Evolutionary conservation across 2,888 invertebrate genomes (phyloP).

Genomic region (Pseudococcus viburni): DNA sequence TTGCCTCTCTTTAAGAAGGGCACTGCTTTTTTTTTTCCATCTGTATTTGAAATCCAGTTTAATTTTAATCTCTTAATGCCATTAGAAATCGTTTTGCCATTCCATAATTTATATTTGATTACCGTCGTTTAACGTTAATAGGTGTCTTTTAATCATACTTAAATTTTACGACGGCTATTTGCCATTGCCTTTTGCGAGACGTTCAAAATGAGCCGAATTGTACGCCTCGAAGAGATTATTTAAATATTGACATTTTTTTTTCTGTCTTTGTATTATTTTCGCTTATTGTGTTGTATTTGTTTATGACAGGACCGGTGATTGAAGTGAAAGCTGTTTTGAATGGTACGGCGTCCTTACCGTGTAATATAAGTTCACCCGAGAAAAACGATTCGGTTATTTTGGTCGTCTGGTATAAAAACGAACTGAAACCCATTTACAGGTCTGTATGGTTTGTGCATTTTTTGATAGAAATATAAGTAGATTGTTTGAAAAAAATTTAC

Average conservation of each 20-base stretch:
- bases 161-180: slow-evolving; percentile 39
- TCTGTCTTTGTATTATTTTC: background rate
- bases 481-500: too few species aligned
- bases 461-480: too few species aligned
- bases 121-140: slow-evolving; percentile 45
- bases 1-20: background rate
- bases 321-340: slow-evolving; percentile 66
- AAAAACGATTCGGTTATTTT: slow-evolving; percentile 65
- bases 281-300: background rate
- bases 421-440: slow-evolving; percentile 67
- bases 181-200: background rate
- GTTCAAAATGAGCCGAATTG: background rate
- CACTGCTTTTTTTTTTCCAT: slow-evolving; percentile 9
- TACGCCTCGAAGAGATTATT: background rate
- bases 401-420: slow-evolving; percentile 67
- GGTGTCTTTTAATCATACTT: slow-evolving; percentile 48
- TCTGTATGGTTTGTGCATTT: background rate
- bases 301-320: slow-evolving; percentile 60
- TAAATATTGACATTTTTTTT: slow-evolving; percentile 54
- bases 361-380: slow-evolving; percentile 66
- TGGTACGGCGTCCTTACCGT: slow-evolving; percentile 67
- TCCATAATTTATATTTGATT: slow-evolving; percentile 51
- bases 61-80: slow-evolving; percentile 50
- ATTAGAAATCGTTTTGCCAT: slow-evolving; percentile 45
- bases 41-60: slow-evolving; percentile 35